Base-by-base conservation (phyloP, 2,797 vertebrate species). In the Chiloscyllium punctatum region DNA sequence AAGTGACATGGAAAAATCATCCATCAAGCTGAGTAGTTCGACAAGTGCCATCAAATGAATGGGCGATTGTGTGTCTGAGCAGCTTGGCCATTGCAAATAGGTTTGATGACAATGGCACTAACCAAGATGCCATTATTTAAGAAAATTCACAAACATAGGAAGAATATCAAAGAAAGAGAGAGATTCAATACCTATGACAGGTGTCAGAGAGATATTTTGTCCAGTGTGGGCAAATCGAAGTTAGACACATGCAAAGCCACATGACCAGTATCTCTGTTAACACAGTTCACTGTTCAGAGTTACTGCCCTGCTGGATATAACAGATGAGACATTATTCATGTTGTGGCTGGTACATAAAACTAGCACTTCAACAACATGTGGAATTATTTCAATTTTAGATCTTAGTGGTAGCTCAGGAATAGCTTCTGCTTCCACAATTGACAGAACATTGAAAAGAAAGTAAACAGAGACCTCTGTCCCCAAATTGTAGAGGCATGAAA, bases 1-100 rank as follows among this genome's bases (percentile, higher is more conserved):
- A 92, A 42, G n/a, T 69, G 90, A 95, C 30, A 9, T 77, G 71
- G 94, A 95, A 74, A 51, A 71, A 77, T 95, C n/a, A 77, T 33
- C 27, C 6, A 1, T 77, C 94, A 53, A 77, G 5, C 48, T 15
- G 21, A 95, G 5, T 95, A 33, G n/a, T 95, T 51, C 27, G 25
- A 95, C 94, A 95, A 77, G 66, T 69, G n/a, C n/a, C 21, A 37
- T 8, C 8, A 25, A 69, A 33, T 21, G 42, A 77, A 23, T 33
- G 53, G 53, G 27, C n/a, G 71, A 48, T 62, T 18, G 33, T 21
- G 27, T 92, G 48, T 51, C 15, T 33, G 42, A 30, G 94, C 48
- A 51, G 48, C 53, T 77, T 53, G 16, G 48, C 6, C 16, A 95
- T 62, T 95, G 71, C 95, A 72, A 94, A 95, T 77, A 51, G 27